Evolutionary conservation across 2,797 vertebrate genomes (phyloP).

Genomic region (Aeoliscus strigatus): DNA sequence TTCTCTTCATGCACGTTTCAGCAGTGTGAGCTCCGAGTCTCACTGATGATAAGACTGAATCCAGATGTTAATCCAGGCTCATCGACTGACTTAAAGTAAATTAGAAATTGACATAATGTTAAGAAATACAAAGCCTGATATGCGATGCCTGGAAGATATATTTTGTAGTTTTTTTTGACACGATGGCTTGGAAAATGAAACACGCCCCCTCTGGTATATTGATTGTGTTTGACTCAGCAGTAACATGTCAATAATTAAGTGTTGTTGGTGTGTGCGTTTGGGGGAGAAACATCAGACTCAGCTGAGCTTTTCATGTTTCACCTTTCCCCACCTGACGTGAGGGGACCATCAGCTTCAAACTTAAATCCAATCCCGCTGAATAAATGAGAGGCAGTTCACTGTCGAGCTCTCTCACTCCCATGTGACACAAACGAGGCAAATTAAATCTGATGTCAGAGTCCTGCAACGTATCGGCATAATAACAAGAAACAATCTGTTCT

Average conservation of each 20-base stretch:
- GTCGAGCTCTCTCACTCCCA: conserved; percentile 35
- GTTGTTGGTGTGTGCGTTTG: conserved; percentile 10
- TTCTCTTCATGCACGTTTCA: no score
- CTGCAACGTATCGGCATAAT: conserved; percentile 2
- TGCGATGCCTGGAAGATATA: no score
- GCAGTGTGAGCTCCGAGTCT: no score
- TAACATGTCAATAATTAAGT: conserved; percentile 1
- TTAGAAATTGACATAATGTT: no score
- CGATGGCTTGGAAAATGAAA: background rate
- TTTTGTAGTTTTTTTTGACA: no score
- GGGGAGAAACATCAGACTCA: conserved; percentile 47
- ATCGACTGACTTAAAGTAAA: no score
- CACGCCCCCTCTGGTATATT: conserved; percentile 1
- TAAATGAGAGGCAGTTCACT: conserved; percentile 37
- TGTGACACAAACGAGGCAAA: conserved; percentile 20
- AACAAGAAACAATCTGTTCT: no score
- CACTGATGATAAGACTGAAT: no score
- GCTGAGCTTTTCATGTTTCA: conserved; percentile 48
- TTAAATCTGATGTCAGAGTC: background rate
- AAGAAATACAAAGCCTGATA: background rate
- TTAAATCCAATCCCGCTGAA: conserved; percentile 53
- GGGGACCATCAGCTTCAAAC: conserved; percentile 58
- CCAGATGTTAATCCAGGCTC: no score
- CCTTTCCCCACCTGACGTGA: conserved; percentile 44
- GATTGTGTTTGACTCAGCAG: conserved; percentile 31